Evolutionary conservation across 2,797 vertebrate genomes (phyloP).

Genomic region (Coregonus ussuriensis): DNA sequence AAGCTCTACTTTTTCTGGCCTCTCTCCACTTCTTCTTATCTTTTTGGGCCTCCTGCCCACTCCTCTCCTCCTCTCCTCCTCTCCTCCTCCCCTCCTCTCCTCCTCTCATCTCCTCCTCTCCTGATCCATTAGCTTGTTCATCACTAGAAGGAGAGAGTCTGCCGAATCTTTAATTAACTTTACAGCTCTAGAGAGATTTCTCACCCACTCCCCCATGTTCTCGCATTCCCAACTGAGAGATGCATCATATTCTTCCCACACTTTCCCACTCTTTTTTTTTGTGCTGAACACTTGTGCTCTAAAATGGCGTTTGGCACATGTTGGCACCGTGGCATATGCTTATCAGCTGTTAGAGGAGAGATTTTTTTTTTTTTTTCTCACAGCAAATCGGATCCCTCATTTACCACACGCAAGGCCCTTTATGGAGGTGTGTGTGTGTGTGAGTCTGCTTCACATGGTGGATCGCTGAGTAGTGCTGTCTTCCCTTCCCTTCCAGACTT

Average conservation of each 20-base stretch:
- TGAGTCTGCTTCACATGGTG: neutral
- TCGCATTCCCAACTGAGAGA: slow-evolving; percentile 4
- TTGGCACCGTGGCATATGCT: neutral
- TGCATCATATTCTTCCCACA: slow-evolving; percentile 3
- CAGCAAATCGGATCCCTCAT: neutral
- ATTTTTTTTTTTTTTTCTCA: neutral
- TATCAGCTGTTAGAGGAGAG: neutral
- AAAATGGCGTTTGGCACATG: neutral
- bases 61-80: neutral
- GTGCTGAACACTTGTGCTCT: neutral
- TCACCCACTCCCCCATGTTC: neutral
- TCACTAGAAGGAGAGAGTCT: neutral
- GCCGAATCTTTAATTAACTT: slow-evolving; percentile 36
- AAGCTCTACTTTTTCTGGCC: neutral
- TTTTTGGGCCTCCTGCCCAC: neutral
- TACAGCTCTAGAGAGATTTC: slow-evolving; percentile 7
- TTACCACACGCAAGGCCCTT: neutral
- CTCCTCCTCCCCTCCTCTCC: neutral
- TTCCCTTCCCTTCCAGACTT: no score
- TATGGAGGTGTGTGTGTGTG: neutral
- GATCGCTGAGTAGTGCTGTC: no score
- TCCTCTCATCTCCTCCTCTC: neutral
- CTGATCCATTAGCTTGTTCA: neutral
- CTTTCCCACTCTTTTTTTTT: neutral
- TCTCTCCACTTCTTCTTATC: neutral